These are phyloP conservation scores for Aphidius ervi DNA, from an alignment of 1,140 invertebrate genomes.

Conservation along the genomic window DNA sequence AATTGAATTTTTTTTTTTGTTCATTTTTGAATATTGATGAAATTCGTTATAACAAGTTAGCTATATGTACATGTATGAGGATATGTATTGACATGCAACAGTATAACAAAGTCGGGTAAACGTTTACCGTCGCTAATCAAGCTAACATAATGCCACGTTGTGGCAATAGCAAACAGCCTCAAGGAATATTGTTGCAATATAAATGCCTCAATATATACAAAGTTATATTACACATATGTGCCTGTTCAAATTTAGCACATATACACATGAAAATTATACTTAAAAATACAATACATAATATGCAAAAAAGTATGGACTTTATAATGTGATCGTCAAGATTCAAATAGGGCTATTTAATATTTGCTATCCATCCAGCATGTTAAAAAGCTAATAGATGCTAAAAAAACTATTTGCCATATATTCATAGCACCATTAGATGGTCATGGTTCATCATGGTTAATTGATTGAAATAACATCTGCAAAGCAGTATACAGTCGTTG, in stretches of 20 bases:
- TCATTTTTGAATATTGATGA: no score
- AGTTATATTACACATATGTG: neutral
- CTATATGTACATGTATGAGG: no score
- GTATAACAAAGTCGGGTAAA: slow-evolving; percentile 31
- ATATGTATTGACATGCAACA: no score
- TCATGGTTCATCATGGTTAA: neutral
- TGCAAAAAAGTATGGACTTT: neutral
- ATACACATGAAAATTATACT: neutral
- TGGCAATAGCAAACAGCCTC: slow-evolving; percentile 44
- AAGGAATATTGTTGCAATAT: slow-evolving; percentile 41
- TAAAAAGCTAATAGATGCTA: no score
- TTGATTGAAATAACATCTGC: slow-evolving; percentile 8
- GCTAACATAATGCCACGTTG: slow-evolving; percentile 47
- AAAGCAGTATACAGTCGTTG: neutral
- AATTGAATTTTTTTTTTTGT: no score
- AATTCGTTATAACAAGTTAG: no score
- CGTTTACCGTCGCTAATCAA: slow-evolving; percentile 52
- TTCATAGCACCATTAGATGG: no score
- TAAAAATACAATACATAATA: neutral
- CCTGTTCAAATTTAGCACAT: neutral
- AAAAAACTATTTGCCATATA: no score
- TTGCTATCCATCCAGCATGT: neutral
- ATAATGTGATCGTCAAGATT: neutral
- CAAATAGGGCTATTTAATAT: neutral
- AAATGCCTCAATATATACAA: slow-evolving; percentile 31